A percentile compares a stretch with the other conserved stretches of the same genome.
phyloP scores from a whole-genome alignment of 2,797 vertebrate species.

The Diglossa cyanea region DNA sequence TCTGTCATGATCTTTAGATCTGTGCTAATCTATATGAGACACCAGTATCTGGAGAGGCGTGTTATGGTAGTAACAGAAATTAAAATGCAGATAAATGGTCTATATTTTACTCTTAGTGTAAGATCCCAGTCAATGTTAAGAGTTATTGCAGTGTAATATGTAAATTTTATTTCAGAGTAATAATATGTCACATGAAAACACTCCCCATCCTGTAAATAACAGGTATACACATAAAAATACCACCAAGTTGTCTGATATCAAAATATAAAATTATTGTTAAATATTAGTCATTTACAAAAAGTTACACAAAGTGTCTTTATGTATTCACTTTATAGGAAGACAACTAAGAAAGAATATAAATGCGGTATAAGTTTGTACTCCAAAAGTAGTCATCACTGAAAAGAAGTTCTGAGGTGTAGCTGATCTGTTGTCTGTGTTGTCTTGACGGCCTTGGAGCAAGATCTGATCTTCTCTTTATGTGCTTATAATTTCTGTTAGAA shows the following conservation, averaged over 20 bases:
- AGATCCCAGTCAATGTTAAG: background rate
- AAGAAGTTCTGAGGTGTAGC: background rate
- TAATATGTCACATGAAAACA: background rate
- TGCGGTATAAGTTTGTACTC: background rate
- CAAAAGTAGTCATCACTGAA: background rate
- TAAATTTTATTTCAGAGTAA: background rate
- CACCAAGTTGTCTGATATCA: background rate
- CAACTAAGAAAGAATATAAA: background rate
- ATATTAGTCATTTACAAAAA: background rate
- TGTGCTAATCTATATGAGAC: background rate
- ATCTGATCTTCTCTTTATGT: background rate
- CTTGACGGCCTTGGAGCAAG: background rate
- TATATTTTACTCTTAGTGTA: background rate
- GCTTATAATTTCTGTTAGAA: background rate
- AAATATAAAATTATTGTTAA: background rate
- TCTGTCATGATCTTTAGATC: background rate
- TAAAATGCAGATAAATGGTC: background rate
- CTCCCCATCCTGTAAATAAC: background rate
- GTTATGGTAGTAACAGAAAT: background rate
- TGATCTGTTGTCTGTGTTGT: background rate
- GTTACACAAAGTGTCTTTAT: background rate
- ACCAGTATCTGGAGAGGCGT: background rate
- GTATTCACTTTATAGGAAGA: background rate
- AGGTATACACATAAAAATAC: background rate
- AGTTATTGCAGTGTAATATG: background rate